Percentiles rank a stretch among this genome's conserved stretches.
Evolutionary conservation across 2,888 invertebrate species (phyloP).

Genomic region (Ectemnius lituratus): DNA sequence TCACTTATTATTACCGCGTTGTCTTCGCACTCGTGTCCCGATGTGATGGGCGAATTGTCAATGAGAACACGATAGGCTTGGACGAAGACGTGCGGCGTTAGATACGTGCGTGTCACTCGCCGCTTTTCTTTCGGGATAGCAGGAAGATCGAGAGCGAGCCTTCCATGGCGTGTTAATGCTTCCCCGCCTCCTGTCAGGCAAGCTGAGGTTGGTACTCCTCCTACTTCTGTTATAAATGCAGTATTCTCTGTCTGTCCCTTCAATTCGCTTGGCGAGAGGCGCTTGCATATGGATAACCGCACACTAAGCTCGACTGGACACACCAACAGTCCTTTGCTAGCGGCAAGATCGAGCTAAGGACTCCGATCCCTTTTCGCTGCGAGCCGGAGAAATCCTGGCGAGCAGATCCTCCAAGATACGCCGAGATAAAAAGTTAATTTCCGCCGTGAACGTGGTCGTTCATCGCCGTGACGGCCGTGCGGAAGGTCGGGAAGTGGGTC

Average conservation of each 20-base stretch:
- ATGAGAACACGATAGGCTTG: no score
- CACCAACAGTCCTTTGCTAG: no score
- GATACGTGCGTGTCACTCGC: no score
- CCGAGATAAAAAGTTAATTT: constrained; percentile 57
- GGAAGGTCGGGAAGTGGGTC: constrained; percentile 40
- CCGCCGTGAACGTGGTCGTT: constrained; percentile 28
- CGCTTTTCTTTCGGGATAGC: no score
- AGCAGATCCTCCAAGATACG: constrained; percentile 37
- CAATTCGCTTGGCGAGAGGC: no score
- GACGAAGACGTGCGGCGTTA: no score
- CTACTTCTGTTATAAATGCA: constrained; percentile 46
- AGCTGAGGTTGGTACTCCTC: constrained; percentile 12
- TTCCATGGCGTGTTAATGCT: constrained; percentile 30
- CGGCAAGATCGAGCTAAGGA: constrained; percentile 9
- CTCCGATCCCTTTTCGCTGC: constrained; percentile 26
- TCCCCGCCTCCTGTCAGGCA: constrained; percentile 35
- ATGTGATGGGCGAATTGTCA: no score
- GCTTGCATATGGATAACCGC: no score
- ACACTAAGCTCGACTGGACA: no score
- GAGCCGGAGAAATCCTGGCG: constrained; percentile 11
- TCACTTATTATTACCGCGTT: background rate
- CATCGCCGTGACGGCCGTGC: constrained; percentile 38
- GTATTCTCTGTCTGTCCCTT: constrained; percentile 38
- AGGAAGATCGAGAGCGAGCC: background rate
- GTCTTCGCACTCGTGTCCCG: constrained; percentile 1